Conservation (phyloP, 2,797 vertebrate species). For the Pangasius larnaudii region DNA sequence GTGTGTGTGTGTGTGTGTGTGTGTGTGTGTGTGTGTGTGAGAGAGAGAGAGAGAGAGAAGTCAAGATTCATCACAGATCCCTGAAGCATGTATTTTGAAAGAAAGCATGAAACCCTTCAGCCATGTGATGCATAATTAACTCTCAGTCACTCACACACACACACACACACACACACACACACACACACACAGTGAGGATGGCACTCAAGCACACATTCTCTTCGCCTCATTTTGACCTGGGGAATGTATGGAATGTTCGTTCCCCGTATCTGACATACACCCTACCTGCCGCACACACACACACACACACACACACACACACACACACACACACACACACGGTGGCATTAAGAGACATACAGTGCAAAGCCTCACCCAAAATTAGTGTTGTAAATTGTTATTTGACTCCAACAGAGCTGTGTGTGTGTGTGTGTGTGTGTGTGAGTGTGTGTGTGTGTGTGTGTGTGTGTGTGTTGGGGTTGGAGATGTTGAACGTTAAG, state of each 20-base stretch:
- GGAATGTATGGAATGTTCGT: constrained; percentile 56
- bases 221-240: constrained; percentile 22
- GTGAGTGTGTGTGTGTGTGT: constrained; percentile 1
- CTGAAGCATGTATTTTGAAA: constrained; percentile 7
- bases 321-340: constrained; percentile 28
- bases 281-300: constrained; percentile 29
- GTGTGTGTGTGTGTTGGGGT: not conserved
- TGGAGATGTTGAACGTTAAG: not conserved
- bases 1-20: not conserved
- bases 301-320: constrained; percentile 27
- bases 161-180: constrained; percentile 2
- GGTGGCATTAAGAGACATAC: not conserved
- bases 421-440: constrained; percentile 2
- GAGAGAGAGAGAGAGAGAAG: not conserved
- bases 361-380: constrained; percentile 19
- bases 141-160: not conserved
- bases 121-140: constrained; percentile 37
- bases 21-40: not conserved
- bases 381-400: constrained; percentile 42
- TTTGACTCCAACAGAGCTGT: constrained; percentile 18
- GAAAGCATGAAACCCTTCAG: constrained; percentile 28
- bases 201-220: not conserved
- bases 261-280: constrained; percentile 17
- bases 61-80: not conserved
- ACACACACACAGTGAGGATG: constrained; percentile 4